phyloP scores from a whole-genome alignment of 2,113 vertebrate species.

The Myrmophylax atrothorax region DNA sequence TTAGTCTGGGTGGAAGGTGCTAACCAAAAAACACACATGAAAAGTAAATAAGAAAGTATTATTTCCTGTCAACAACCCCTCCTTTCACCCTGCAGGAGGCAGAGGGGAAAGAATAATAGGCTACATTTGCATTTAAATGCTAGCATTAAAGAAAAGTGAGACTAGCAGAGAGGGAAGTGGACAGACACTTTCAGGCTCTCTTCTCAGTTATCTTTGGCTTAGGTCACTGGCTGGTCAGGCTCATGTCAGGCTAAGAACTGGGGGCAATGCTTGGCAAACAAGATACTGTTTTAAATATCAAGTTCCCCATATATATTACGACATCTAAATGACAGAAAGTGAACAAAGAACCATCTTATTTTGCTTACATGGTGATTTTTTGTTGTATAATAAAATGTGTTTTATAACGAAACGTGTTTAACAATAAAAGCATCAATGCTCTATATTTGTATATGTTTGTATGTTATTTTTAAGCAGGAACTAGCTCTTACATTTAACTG shows the following conservation, averaged over 20 bases:
- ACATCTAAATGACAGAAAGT: background rate
- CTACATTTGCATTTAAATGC: background rate
- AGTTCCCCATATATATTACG: background rate
- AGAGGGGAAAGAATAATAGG: background rate
- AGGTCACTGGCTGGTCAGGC: background rate
- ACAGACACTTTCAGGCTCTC: background rate
- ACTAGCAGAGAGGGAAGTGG: background rate
- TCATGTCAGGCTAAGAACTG: background rate
- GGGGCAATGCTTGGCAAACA: background rate
- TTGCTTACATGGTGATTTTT: background rate
- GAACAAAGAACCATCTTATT: background rate
- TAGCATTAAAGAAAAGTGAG: background rate
- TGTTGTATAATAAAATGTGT: background rate
- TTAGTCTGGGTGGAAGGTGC: background rate
- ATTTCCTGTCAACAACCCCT: background rate
- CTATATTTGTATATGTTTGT: background rate
- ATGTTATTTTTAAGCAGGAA: background rate
- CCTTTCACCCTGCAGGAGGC: background rate
- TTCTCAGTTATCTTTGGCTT: background rate
- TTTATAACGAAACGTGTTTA: background rate
- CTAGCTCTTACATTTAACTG: background rate
- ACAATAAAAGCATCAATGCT: background rate
- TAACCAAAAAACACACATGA: background rate
- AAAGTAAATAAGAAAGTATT: background rate
- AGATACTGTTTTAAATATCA: background rate